Percentiles rank a stretch among this genome's conserved stretches.
Conservation (phyloP, 1,140 invertebrate species). For the Drosophila insularis region DNA sequence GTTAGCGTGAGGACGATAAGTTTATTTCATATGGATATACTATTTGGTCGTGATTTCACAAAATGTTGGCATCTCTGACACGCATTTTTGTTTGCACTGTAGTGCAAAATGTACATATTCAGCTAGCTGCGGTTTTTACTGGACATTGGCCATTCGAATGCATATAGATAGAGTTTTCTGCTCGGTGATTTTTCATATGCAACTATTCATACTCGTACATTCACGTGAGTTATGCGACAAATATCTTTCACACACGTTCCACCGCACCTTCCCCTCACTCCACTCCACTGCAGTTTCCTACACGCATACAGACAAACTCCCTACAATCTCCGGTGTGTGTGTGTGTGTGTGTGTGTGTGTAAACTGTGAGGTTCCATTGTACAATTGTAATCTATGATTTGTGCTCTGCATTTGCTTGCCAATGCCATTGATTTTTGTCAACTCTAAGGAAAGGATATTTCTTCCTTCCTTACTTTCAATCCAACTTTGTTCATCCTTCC, state of each 20-base stretch:
- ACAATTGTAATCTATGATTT: constrained; percentile 11
- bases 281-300: neutral
- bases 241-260: neutral
- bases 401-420: constrained; percentile 8
- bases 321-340: neutral
- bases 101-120: neutral
- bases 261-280: neutral
- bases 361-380: neutral
- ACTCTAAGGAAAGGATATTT: constrained; percentile 3
- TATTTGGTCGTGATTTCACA: constrained; percentile 5
- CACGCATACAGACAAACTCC: too few relatives aligned
- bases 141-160: constrained; percentile 44
- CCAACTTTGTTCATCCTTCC: neutral
- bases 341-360: neutral
- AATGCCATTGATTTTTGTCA: constrained; percentile 8
- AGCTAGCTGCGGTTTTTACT: constrained; percentile 12
- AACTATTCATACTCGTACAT: constrained; percentile 60
- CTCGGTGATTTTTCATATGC: constrained; percentile 61
- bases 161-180: constrained; percentile 58
- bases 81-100: neutral
- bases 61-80: constrained; percentile 3
- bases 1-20: neutral
- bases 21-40: constrained; percentile 1
- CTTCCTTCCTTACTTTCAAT: neutral
- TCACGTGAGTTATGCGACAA: constrained; percentile 53